phyloP scores from a whole-genome alignment of 2,113 vertebrate species.

The Maccullochella peelii region DNA sequence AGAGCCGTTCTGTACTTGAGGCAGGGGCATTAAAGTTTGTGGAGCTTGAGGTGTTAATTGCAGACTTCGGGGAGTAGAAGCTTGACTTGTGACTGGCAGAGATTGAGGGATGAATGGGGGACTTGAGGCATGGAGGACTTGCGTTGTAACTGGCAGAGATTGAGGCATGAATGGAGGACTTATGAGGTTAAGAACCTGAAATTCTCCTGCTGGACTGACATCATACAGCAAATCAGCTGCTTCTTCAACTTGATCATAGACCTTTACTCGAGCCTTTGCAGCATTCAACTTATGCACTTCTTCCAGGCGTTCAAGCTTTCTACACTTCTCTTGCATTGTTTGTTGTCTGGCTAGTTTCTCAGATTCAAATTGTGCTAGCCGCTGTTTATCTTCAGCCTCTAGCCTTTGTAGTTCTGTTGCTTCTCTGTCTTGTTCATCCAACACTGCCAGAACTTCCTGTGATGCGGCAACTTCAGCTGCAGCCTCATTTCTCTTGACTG shows the following conservation, averaged over 20 bases:
- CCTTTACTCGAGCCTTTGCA: conserved; percentile 29
- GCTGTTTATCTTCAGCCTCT: conserved; percentile 28
- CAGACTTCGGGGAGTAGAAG: background rate
- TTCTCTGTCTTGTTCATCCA: conserved; percentile 51
- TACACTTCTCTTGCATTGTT: conserved; percentile 37
- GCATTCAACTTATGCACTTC: conserved; percentile 37
- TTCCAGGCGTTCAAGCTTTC: conserved; percentile 43
- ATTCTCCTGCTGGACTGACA: background rate
- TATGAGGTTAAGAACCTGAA: background rate
- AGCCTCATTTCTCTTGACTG: conserved; percentile 32
- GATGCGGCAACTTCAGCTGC: conserved; percentile 48
- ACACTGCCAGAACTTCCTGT: conserved; percentile 40
- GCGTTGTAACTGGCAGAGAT: too few species aligned
- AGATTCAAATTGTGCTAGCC: conserved; percentile 21
- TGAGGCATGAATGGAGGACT: background rate
- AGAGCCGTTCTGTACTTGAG: background rate
- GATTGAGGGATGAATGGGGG: background rate
- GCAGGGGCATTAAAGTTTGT: background rate
- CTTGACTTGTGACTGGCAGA: background rate
- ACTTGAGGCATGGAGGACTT: too few species aligned
- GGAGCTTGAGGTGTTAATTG: background rate
- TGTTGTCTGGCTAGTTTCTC: conserved; percentile 48
- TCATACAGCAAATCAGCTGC: background rate
- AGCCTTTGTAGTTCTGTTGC: conserved; percentile 27
- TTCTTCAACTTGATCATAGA: conserved; percentile 43